phyloP scores from a whole-genome alignment of 2,113 vertebrate genomes.

The Motacilla tschutschensis region DNA sequence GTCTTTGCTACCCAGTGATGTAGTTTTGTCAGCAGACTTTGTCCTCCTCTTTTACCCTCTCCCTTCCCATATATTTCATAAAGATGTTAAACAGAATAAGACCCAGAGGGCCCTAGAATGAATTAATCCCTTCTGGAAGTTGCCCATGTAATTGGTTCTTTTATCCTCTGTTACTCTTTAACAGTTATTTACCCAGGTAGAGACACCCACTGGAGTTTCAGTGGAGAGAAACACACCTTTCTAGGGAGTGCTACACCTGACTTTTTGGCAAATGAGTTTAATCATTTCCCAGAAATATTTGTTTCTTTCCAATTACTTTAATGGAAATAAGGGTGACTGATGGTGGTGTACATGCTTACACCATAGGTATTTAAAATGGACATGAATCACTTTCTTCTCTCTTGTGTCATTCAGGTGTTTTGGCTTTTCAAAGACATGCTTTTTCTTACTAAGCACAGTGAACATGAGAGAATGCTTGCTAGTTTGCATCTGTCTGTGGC shows the following conservation, averaged over 20 bases:
- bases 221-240: background rate
- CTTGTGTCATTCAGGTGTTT: background rate
- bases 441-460: background rate
- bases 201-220: background rate
- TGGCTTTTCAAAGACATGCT: background rate
- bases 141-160: background rate
- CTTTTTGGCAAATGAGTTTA: background rate
- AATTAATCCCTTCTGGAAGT: background rate
- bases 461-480: background rate
- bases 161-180: background rate
- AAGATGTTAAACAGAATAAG: background rate
- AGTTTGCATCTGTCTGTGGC: background rate
- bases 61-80: background rate
- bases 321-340: background rate
- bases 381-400: background rate
- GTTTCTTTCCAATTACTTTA: background rate
- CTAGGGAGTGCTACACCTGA: background rate
- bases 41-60: background rate
- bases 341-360: background rate
- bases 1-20: background rate
- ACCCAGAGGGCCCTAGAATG: background rate
- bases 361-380: background rate
- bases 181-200: background rate
- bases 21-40: background rate
- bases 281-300: background rate